These are phyloP conservation scores for Leucophenga maculata DNA, from an alignment of 2,888 invertebrate genomes.

Conservation along the genomic window DNA sequence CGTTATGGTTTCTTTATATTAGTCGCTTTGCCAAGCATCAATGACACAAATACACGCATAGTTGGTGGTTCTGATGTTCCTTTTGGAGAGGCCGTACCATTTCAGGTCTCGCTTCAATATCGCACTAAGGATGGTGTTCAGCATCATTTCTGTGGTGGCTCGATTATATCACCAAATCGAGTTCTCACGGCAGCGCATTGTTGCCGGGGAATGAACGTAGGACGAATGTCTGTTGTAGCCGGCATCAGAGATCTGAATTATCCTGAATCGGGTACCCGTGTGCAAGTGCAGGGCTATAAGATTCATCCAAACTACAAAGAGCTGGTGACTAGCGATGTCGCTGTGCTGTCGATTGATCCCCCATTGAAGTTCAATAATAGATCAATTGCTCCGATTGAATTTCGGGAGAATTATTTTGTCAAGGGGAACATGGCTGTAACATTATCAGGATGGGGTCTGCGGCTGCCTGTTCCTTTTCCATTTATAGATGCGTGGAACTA, in stretches of 20 bases:
- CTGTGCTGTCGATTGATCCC: slow-evolving; percentile 59
- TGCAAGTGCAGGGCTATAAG: slow-evolving; percentile 50
- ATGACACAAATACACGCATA: slow-evolving; percentile 48
- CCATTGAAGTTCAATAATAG: slow-evolving; percentile 57
- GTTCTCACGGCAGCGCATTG: slow-evolving; percentile 71
- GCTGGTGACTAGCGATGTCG: slow-evolving; percentile 66
- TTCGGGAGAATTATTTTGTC: slow-evolving; percentile 45
- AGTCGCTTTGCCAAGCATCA: slow-evolving; percentile 41
- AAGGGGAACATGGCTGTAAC: slow-evolving; percentile 58
- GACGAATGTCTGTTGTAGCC: slow-evolving; percentile 59
- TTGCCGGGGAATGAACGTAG: slow-evolving; percentile 54
- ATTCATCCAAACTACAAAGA: slow-evolving; percentile 68
- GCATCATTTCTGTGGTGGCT: slow-evolving; percentile 69
- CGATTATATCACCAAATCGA: slow-evolving; percentile 62
- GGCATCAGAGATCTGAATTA: slow-evolving; percentile 58
- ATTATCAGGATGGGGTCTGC: slow-evolving; percentile 70
- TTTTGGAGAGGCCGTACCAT: slow-evolving; percentile 59
- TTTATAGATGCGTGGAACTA: slow-evolving; percentile 56
- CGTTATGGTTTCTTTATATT: background rate
- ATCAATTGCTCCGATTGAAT: slow-evolving; percentile 70
- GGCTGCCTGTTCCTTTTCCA: slow-evolving; percentile 58
- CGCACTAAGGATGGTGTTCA: slow-evolving; percentile 41
- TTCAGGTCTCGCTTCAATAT: slow-evolving; percentile 69
- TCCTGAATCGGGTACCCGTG: slow-evolving; percentile 47
- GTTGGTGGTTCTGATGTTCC: slow-evolving; percentile 65